These are phyloP conservation scores for Liodrosophila aerea DNA, from an alignment of 2,888 invertebrate genomes.

Conservation along the genomic window DNA sequence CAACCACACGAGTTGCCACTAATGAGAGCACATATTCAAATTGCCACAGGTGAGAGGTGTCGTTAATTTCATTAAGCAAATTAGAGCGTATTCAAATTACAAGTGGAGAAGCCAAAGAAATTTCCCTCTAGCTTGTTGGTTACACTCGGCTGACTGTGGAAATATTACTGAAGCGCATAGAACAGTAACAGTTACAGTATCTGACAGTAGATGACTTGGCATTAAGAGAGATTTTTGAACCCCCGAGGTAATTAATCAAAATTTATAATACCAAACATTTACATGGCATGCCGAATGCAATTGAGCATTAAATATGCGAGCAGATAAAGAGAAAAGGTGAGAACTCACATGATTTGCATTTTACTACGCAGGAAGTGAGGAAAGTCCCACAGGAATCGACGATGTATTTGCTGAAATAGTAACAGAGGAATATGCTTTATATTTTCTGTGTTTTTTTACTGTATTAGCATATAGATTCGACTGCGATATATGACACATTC, in stretches of 20 bases:
- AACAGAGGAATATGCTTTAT: background rate
- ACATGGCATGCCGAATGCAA: slow-evolving; percentile 60
- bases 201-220: slow-evolving; percentile 40
- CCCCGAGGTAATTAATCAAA: slow-evolving; percentile 60
- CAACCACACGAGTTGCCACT: slow-evolving; percentile 1
- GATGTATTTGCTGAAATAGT: background rate
- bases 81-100: slow-evolving; percentile 51
- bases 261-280: slow-evolving; percentile 48
- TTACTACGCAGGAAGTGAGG: slow-evolving; percentile 26
- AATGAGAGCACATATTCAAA: slow-evolving; percentile 39
- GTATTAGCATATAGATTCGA: too few relatives aligned
- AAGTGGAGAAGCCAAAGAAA: slow-evolving; percentile 11
- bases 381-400: slow-evolving; percentile 8
- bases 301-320: slow-evolving; percentile 61
- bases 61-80: slow-evolving; percentile 46
- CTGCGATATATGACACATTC: background rate
- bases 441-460: too few relatives aligned
- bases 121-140: slow-evolving; percentile 6
- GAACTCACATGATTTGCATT: slow-evolving; percentile 63
- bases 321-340: slow-evolving; percentile 20
- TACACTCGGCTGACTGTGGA: slow-evolving; percentile 27
- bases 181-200: slow-evolving; percentile 12
- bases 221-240: background rate
- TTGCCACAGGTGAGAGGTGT: slow-evolving; percentile 23
- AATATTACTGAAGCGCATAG: slow-evolving; percentile 12